Conservation (phyloP, 2,888 invertebrate species). For the Hipparchia sbordonii region DNA sequence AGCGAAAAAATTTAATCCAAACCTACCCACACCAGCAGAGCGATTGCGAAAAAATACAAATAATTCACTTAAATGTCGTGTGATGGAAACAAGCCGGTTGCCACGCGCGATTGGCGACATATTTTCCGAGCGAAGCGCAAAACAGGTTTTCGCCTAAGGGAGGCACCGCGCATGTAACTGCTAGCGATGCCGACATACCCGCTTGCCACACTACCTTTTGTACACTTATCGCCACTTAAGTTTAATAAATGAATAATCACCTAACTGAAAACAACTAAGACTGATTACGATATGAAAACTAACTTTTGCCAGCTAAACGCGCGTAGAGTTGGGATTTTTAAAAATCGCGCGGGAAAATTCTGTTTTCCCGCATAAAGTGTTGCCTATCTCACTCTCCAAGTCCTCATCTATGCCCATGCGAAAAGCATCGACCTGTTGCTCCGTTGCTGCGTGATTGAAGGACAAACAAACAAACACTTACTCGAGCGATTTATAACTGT, state of each 20-base stretch:
- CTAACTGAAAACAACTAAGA: neutral
- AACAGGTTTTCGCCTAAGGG: constrained; percentile 70
- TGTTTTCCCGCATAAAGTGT: too few relatives aligned
- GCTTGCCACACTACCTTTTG: constrained; percentile 66
- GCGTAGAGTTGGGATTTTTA: too few relatives aligned
- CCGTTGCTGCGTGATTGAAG: too few relatives aligned
- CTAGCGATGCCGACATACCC: constrained; percentile 56
- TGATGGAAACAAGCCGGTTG: constrained; percentile 62
- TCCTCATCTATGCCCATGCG: too few relatives aligned
- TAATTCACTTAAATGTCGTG: constrained; percentile 61
- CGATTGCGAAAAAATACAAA: constrained; percentile 54
- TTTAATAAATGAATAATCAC: constrained; percentile 12
- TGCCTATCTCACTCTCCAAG: too few relatives aligned
- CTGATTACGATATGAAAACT: too few relatives aligned
- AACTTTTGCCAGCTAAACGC: too few relatives aligned
- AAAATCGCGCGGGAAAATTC: too few relatives aligned
- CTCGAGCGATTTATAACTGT: too few relatives aligned
- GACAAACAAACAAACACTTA: too few relatives aligned
- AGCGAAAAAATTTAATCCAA: constrained; percentile 20
- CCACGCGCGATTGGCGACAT: constrained; percentile 74
- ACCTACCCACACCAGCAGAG: constrained; percentile 27
- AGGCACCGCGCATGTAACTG: constrained; percentile 54
- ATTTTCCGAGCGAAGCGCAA: constrained; percentile 70
- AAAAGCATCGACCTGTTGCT: too few relatives aligned
- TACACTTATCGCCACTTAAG: constrained; percentile 57